Evolutionary conservation across 2,888 invertebrate species (phyloP), one percentile per base, ranked within the genome.

Genomic region (Yponomeuta sedellus): DNA sequence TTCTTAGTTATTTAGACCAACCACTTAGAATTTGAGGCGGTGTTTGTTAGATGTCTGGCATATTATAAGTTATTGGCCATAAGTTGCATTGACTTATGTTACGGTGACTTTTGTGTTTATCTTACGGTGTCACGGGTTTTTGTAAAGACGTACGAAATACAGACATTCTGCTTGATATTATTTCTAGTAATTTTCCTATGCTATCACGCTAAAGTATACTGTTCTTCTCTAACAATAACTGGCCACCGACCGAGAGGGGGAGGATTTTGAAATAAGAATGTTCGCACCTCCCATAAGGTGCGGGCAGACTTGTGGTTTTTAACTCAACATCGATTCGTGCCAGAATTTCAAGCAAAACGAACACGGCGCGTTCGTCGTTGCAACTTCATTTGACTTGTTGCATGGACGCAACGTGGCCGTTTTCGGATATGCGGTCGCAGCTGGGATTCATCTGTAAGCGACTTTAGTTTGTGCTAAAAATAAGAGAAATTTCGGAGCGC

Each of bases 401-500:
- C 44, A 44, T 12, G 16, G 1, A 52, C 44, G 44, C 44, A 52
- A 52, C 16, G 12, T 16, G 44, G 34, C 8, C 5, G 44, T 52
- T 12, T 16, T 52, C 44, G 44, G 16, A 52, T 16, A 52, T 52
- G 16, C 12, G 34, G 16, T 52, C 5, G 16, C 16, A 83, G 82
- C 20, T 16, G 44, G 16, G 44, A 16, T 19, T 11, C 16, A 25
- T 20, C 25, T 59, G 22, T 11, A 20, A 59, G 25, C 59, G n/a
- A 20, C 59, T 25, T 59, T 22, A n/a, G 25, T 39, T 64, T 57
- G 34, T 86, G 87, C 86, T 88, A 83, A 88, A 91, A 90, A 88
- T 85, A 86, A 86, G 90, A 90, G 89, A 89, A 89, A 89, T 89
- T 90, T 83, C 90, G 88, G 88, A 85, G 87, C 89, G 88, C 90